phyloP scores from a whole-genome alignment of 2,113 vertebrate species.

The Dipodomys ordii region DNA sequence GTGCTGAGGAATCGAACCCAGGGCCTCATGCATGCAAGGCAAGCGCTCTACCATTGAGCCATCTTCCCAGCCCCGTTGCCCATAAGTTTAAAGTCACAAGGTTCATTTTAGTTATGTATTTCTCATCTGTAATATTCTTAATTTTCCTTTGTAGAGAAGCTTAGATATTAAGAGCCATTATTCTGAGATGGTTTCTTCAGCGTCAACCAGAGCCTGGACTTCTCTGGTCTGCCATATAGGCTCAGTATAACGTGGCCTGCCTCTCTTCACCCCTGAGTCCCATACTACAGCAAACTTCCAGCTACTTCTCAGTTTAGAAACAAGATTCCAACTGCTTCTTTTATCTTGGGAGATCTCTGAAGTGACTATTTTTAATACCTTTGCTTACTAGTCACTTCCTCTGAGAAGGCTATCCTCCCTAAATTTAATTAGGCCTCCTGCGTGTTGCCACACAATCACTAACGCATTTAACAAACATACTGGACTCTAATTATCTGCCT shows the following conservation, averaged over 20 bases:
- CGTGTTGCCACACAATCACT: neutral
- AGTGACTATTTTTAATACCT: neutral
- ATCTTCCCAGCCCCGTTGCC: neutral
- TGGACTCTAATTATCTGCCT: neutral
- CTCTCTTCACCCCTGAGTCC: neutral
- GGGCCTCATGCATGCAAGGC: too few relatives aligned
- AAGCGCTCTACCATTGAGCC: too few relatives aligned
- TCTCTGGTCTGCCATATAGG: neutral
- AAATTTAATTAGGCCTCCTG: neutral
- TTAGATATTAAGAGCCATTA: neutral
- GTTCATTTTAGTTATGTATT: neutral
- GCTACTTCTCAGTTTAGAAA: neutral
- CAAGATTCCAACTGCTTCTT: neutral
- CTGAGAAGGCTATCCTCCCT: neutral
- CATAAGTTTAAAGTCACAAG: neutral
- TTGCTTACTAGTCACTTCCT: slow-evolving; percentile 45
- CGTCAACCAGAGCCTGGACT: neutral
- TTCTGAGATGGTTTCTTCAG: neutral
- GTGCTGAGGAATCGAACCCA: too few relatives aligned
- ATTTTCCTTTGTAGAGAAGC: neutral
- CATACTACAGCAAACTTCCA: neutral
- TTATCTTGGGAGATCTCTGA: neutral
- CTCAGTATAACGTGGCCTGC: neutral
- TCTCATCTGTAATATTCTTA: neutral
- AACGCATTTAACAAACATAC: neutral